Base-by-base conservation (phyloP, 2,888 invertebrate species). In the Trichacis sp. region DNA sequence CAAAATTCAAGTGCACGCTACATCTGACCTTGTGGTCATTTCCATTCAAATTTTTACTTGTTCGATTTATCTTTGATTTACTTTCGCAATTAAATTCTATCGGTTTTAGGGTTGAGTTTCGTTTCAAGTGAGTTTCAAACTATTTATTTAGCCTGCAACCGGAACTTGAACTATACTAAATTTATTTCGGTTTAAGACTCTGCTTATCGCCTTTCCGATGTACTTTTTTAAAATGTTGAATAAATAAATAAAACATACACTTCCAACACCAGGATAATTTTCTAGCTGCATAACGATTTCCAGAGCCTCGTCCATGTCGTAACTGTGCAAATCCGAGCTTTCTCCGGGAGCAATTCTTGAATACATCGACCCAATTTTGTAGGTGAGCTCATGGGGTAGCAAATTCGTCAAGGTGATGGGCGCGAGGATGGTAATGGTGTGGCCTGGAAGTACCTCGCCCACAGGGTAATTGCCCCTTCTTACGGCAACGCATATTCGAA, bases 361-460 rank as follows among this genome's bases (percentile, higher is more conserved):
- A 19, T 77, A 83, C 73, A 80, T 87, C 1, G 82, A 84, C 11
- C 85, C 85, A 36, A 88, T 85, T 76, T 88, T 88, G 77, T 89
- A 93, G 54, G 89, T 86, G 61, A 95, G 80, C 84, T 94, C 94
- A 70, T 92, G 88, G 0, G 98, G 98, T 51, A 98, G 88, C 63
- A 98, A 88, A 87, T 98, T 98, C 69, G 92, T 90, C 2, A 98
- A 82, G 12, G 92, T 88, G 14, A 98, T 87, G 0, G 96, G 95
- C 19, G 97, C 93, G 71, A 94, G 86, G 45, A 99, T 86, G 1
- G 91, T 90, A 64, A 98, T 91, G 12, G 92, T 91, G 84, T 98
- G 98, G 0, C 94, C 97, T 3, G 97, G 95, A 66, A 95, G 89
- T 49, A 88, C 82, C 30, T 82, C 79, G 14, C 83, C 75, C 33